A percentile compares a stretch with the other conserved stretches of the same genome.
phyloP scores from a whole-genome alignment of 2,797 vertebrate species.

The Gymnodraco acuticeps region DNA sequence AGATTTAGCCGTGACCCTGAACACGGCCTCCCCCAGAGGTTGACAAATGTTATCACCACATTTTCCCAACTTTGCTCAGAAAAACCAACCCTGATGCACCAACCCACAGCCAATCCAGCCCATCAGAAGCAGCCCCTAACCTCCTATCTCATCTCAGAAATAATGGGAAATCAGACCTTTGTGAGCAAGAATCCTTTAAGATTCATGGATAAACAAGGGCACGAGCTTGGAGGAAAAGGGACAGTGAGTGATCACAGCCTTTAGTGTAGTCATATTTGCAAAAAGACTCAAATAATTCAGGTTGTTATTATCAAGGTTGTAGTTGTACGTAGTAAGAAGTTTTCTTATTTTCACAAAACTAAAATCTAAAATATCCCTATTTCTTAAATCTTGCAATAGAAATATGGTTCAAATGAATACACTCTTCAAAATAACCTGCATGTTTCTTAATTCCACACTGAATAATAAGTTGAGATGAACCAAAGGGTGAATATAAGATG shows the following conservation, averaged over 20 bases:
- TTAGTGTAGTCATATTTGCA: conserved; percentile 26
- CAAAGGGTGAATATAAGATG: neutral
- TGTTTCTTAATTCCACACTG: neutral
- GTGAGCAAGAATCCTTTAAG: conserved; percentile 73
- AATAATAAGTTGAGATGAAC: conserved; percentile 1
- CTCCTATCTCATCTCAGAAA: conserved; percentile 76
- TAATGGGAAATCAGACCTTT: conserved; percentile 79
- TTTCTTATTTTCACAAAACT: neutral
- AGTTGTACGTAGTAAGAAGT: neutral
- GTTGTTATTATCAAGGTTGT: conserved; percentile 25
- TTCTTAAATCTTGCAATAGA: neutral
- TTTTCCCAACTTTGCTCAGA: conserved; percentile 86
- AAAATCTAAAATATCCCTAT: neutral
- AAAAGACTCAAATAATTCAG: conserved; percentile 4
- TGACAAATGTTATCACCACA: conserved; percentile 90
- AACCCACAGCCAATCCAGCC: conserved; percentile 56
- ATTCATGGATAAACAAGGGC: conserved; percentile 74
- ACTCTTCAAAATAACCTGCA: neutral
- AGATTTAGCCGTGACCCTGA: conserved; percentile 91
- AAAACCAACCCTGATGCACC: conserved; percentile 45
- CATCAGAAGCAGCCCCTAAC: conserved; percentile 67
- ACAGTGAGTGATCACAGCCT: conserved; percentile 40
- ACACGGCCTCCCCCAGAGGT: conserved; percentile 86
- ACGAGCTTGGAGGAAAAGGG: conserved; percentile 48
- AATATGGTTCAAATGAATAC: neutral